Conservation (phyloP, 2,113 vertebrate genomes). For the Charadrius vociferus region DNA sequence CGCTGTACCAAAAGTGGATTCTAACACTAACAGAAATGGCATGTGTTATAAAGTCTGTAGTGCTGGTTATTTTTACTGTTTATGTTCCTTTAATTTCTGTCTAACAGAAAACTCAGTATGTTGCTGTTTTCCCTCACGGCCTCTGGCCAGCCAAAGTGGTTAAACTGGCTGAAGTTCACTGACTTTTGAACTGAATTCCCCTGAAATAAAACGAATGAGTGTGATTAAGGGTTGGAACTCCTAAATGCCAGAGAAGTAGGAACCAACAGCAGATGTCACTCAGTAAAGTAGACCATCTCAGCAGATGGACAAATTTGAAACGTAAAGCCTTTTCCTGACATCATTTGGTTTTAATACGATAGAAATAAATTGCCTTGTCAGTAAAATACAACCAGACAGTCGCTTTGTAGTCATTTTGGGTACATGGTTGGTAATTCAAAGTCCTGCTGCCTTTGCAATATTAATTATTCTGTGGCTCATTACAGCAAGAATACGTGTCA, state of each 20-base stretch:
- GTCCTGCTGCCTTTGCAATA: constrained; percentile 62
- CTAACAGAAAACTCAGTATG: constrained; percentile 53
- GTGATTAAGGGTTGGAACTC: constrained; percentile 62
- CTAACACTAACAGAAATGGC: neutral
- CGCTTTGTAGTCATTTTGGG: constrained; percentile 53
- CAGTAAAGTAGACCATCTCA: constrained; percentile 52
- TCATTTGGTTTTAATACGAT: constrained; percentile 71
- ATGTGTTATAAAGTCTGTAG: neutral
- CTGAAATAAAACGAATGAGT: constrained; percentile 65
- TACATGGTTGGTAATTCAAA: constrained; percentile 39
- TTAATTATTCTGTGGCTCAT: constrained; percentile 42
- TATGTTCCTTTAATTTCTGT: constrained; percentile 21
- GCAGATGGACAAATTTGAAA: constrained; percentile 73
- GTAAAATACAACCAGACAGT: constrained; percentile 66
- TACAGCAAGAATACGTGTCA: constrained; percentile 1
- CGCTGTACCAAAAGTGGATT: neutral
- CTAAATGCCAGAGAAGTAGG: constrained; percentile 43
- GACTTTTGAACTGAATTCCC: constrained; percentile 51
- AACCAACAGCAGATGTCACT: constrained; percentile 68
- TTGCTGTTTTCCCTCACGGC: constrained; percentile 44
- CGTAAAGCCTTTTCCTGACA: constrained; percentile 59
- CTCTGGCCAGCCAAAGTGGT: constrained; percentile 13
- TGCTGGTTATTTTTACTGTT: neutral
- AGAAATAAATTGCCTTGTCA: constrained; percentile 59
- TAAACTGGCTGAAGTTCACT: constrained; percentile 24